These are phyloP conservation scores for Grammomys surdaster DNA, from an alignment of 2,113 vertebrate genomes.

Conservation along the genomic window DNA sequence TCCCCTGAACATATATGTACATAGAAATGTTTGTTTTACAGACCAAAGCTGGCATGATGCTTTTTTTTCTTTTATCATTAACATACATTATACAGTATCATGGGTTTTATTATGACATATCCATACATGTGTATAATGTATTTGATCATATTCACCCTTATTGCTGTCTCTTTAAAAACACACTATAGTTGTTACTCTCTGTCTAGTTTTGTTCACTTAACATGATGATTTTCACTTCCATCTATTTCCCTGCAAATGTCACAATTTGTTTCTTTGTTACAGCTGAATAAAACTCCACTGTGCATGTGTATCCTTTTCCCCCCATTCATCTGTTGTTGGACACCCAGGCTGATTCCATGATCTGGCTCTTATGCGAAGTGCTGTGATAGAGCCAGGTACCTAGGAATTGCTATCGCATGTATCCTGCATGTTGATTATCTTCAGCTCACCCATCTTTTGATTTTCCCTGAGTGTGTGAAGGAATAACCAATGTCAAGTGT, in stretches of 20 bases:
- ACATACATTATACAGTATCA: not conserved
- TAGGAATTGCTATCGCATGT: not conserved
- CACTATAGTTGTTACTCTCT: not conserved
- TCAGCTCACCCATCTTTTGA: not conserved
- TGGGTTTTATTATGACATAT: not conserved
- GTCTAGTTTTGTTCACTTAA: not conserved
- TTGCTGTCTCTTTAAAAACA: not conserved
- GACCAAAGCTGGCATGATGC: not conserved
- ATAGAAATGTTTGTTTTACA: not conserved
- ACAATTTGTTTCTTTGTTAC: not conserved
- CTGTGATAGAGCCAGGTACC: not conserved
- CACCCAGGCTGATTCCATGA: not conserved
- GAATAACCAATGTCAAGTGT: not conserved
- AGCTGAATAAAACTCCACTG: not conserved
- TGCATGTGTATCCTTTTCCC: not conserved
- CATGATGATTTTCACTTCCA: not conserved
- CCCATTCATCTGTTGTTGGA: not conserved
- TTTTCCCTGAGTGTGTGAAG: not conserved
- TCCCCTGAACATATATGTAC: not conserved
- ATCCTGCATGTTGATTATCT: not conserved
- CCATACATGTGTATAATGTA: not conserved
- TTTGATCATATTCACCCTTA: not conserved
- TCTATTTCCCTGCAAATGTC: not conserved
- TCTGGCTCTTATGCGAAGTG: not conserved
- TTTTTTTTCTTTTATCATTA: not conserved